phyloP scores from a whole-genome alignment of 2,888 invertebrate genomes.

The Apodemia arnacis region DNA sequence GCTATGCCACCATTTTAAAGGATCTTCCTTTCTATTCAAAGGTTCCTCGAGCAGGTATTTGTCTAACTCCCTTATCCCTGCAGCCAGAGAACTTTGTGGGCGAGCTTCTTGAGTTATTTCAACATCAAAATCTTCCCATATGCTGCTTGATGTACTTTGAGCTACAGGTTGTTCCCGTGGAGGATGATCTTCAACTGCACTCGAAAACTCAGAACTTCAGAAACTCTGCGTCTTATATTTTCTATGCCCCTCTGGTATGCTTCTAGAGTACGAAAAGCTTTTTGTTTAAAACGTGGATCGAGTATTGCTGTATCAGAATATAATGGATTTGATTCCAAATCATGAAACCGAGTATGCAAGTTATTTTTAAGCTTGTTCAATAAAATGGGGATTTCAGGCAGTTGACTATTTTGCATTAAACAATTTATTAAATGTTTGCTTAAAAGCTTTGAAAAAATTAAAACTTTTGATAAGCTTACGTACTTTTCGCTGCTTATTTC shows the following conservation, averaged over 20 bases:
- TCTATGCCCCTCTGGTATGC: conserved; percentile 15
- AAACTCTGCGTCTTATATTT: conserved; percentile 5
- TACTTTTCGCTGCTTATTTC: conserved; percentile 8
- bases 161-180: no score
- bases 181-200: background rate
- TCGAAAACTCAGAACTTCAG: no score
- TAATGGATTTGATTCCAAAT: background rate
- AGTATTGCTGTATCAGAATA: no score
- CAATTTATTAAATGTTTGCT: conserved; percentile 10
- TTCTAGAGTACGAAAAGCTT: conserved; percentile 6
- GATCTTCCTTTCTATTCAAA: background rate
- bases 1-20: background rate
- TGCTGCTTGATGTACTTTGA: background rate
- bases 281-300: conserved; percentile 12
- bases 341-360: background rate
- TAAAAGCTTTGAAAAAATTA: conserved; percentile 18
- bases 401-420: background rate
- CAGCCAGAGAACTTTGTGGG: background rate
- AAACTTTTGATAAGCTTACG: conserved; percentile 15
- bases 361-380: background rate
- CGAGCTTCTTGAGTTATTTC: background rate
- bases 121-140: background rate
- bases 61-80: background rate
- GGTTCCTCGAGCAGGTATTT: background rate
- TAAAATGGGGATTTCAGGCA: background rate